These are phyloP conservation scores for Hypotaenidia okinawae DNA, from an alignment of 2,797 vertebrate genomes.

Conservation along the genomic window DNA sequence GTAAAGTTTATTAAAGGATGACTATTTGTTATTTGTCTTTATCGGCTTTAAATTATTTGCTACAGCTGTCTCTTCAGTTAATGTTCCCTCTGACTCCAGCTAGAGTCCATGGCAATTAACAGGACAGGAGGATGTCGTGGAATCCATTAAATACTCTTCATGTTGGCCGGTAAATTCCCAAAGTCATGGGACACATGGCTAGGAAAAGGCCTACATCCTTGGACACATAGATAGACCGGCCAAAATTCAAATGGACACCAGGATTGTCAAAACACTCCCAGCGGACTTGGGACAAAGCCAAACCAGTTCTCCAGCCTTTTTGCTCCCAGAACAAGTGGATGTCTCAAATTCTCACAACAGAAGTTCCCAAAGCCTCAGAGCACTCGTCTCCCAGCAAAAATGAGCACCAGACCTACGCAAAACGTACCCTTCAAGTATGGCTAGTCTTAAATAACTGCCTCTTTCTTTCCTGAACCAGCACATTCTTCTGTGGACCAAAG, in stretches of 20 bases:
- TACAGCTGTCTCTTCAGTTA: neutral
- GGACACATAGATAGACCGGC: neutral
- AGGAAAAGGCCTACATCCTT: slow-evolving; percentile 48
- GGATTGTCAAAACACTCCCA: neutral
- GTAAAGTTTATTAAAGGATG: neutral
- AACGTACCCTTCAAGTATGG: neutral
- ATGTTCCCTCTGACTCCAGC: neutral
- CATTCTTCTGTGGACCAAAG: neutral
- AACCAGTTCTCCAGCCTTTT: neutral
- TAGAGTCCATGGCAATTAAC: neutral
- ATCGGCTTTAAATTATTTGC: neutral
- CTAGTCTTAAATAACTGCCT: neutral
- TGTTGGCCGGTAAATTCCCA: neutral
- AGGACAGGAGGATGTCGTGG: neutral
- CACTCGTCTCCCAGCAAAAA: neutral
- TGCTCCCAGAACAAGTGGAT: neutral
- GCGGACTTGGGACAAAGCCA: neutral
- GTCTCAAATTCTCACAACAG: neutral
- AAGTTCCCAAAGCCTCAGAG: neutral
- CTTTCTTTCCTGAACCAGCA: neutral
- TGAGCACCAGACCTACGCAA: neutral
- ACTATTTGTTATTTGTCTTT: neutral
- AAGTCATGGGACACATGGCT: neutral
- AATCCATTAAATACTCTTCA: neutral
- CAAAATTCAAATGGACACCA: slow-evolving; percentile 21